These are phyloP conservation scores for Harpalus rufipes DNA, from an alignment of 2,888 invertebrate genomes.

Conservation along the genomic window DNA sequence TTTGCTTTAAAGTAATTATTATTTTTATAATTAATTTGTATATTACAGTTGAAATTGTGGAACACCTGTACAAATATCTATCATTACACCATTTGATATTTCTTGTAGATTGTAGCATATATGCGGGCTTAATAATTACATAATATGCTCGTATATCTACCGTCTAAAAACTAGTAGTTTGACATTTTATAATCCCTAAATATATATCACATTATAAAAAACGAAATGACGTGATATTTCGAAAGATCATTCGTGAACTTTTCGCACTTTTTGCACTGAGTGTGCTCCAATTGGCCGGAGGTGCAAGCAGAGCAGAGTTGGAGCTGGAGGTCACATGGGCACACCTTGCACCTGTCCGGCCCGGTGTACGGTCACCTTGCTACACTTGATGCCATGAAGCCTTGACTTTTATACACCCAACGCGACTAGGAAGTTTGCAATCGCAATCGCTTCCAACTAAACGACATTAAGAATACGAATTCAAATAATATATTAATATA, in stretches of 20 bases:
- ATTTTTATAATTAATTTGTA: neutral
- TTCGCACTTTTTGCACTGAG: neutral
- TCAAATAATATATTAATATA: no score
- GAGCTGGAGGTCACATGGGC: neutral
- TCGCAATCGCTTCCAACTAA: neutral
- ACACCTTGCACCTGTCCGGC: neutral
- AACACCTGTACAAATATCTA: neutral
- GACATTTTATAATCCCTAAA: constrained; percentile 3
- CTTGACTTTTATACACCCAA: neutral
- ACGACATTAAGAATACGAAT: no score
- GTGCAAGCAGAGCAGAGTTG: neutral
- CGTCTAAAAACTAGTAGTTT: neutral
- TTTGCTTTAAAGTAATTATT: no score
- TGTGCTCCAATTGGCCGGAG: neutral
- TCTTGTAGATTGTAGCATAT: neutral
- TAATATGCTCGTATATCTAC: neutral
- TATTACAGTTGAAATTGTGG: neutral
- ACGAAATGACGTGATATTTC: neutral
- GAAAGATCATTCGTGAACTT: neutral
- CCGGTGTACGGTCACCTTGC: neutral
- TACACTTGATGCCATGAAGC: neutral
- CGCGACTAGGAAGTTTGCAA: neutral
- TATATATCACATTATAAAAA: neutral
- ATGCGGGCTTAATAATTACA: neutral
- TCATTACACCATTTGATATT: neutral